Evolutionary conservation across 2,797 vertebrate genomes (phyloP).

Genomic region (Clarias pachynema): DNA sequence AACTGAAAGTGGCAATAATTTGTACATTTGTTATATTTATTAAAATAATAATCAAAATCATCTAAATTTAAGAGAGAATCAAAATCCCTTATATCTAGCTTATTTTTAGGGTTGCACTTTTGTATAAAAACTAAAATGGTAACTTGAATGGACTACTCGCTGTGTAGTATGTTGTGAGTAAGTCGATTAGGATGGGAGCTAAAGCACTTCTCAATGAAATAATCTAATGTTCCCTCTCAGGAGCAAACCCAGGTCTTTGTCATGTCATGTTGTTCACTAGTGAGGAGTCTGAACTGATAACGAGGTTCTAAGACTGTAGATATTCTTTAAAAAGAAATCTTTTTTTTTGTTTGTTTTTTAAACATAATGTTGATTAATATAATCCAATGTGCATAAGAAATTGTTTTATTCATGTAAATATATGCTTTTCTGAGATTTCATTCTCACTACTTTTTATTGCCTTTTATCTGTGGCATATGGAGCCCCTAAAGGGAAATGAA

Average conservation of each 20-base stretch:
- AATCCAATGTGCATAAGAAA: slow-evolving; percentile 40
- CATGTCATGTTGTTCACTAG: slow-evolving; percentile 50
- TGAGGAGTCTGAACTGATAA: slow-evolving; percentile 58
- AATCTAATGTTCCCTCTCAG: slow-evolving; percentile 52
- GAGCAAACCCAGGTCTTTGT: slow-evolving; percentile 58
- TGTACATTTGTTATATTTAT: slow-evolving; percentile 57
- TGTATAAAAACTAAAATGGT: slow-evolving; percentile 34
- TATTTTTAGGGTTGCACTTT: slow-evolving; percentile 55
- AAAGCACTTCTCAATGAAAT: slow-evolving; percentile 47
- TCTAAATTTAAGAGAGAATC: slow-evolving; percentile 44
- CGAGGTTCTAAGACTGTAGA: slow-evolving; percentile 59
- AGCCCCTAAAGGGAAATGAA: no score
- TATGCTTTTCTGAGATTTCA: slow-evolving; percentile 59
- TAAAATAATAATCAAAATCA: slow-evolving; percentile 22
- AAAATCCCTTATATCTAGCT: slow-evolving; percentile 40
- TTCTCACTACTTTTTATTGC: slow-evolving; percentile 42
- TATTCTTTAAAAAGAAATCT: slow-evolving; percentile 38
- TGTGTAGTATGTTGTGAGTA: slow-evolving; percentile 32
- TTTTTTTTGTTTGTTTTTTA: slow-evolving; percentile 31
- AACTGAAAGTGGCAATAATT: slow-evolving; percentile 58
- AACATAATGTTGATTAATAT: slow-evolving; percentile 28
- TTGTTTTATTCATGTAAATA: slow-evolving; percentile 70
- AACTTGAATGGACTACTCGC: slow-evolving; percentile 41
- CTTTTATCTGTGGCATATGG: slow-evolving; percentile 51
- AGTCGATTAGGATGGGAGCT: slow-evolving; percentile 23